These are phyloP conservation scores for Gopherus flavomarginatus DNA, from an alignment of 2,113 vertebrate species.

Conservation along the genomic window DNA sequence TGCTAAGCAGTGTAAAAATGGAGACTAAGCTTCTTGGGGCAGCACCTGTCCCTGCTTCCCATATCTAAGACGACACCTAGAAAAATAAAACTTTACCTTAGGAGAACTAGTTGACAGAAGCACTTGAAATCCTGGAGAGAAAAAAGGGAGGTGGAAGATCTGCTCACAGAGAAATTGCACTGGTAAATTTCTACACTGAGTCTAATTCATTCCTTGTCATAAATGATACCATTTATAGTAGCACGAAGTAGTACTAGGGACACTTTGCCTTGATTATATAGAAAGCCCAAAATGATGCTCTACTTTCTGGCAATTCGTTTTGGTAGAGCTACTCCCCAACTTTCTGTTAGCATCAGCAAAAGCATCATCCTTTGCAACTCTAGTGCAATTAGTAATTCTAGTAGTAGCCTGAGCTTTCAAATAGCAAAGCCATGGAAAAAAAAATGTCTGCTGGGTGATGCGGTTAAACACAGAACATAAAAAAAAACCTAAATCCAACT, in stretches of 20 bases:
- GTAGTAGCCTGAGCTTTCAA: constrained; percentile 7
- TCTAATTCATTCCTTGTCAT: neutral
- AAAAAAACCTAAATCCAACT: neutral
- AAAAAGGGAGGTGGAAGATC: neutral
- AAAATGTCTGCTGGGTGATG: neutral
- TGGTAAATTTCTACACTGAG: neutral
- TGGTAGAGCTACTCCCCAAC: neutral
- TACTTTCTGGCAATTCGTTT: neutral
- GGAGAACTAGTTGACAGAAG: neutral
- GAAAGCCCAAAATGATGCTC: neutral
- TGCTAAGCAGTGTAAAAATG: constrained; percentile 39
- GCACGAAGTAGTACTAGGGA: neutral
- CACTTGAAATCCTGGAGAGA: neutral
- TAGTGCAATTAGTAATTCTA: neutral
- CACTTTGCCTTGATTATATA: fast-evolving
- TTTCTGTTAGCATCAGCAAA: neutral
- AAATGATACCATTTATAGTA: neutral
- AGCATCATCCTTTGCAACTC: neutral
- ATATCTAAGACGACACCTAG: constrained; percentile 37
- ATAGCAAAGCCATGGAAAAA: neutral
- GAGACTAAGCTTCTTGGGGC: constrained; percentile 33
- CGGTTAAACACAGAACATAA: neutral
- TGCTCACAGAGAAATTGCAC: neutral
- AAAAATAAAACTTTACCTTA: constrained; percentile 10
- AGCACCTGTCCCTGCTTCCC: neutral